Base-by-base conservation (phyloP, 2,113 vertebrate species). In the Vimba vimba region DNA sequence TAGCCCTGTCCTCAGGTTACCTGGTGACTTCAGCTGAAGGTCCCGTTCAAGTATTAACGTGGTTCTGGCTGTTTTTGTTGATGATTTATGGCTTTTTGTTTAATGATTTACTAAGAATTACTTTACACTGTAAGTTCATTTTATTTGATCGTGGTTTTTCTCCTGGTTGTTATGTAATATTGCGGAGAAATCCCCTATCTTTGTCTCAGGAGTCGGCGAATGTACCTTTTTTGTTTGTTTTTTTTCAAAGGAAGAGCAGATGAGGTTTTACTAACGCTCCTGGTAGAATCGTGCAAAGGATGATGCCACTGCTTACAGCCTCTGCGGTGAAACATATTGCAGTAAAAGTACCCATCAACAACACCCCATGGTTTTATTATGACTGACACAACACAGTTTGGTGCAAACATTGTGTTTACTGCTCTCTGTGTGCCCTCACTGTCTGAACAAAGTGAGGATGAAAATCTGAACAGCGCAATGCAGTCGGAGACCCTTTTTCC, bases 341-440 rank as follows among this genome's bases (percentile, higher is more conserved):
- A 84, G 85, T 79, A 84, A 81, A 86, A 86, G 82, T 79, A 79
- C 78, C 66, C 59, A 84, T 69, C 36, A 73, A 57, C 66, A 88
- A 79, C 68, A 86, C 82, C 59, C 66, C 19, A 59, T 21, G 23
- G 81, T 55, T 86, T 86, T 84, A 75, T 81, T 45, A 75, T 86
- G 69, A 75, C 85, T 84, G 81, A 85, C 77, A 83, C 66, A 47
- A 79, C 43, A 59, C 47, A 45, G 39, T 81, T 81, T 74, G 68
- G 25, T 77, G 62, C 60, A 52, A 68, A 62, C 50, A 39, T 89
- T 82, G 77, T 47, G 57, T 73, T 78, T 73, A 33, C 60, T 79
- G 25, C 45, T 86, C 52, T 86, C 50, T 75, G 25, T 74, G 50
- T 43, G 25, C 62, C 83, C 64, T 69, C 47, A 33, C 11, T 36